Evolutionary conservation across 2,888 invertebrate genomes (phyloP), one percentile per base, ranked within the genome.

Genomic region (Drosophila anomelani): DNA sequence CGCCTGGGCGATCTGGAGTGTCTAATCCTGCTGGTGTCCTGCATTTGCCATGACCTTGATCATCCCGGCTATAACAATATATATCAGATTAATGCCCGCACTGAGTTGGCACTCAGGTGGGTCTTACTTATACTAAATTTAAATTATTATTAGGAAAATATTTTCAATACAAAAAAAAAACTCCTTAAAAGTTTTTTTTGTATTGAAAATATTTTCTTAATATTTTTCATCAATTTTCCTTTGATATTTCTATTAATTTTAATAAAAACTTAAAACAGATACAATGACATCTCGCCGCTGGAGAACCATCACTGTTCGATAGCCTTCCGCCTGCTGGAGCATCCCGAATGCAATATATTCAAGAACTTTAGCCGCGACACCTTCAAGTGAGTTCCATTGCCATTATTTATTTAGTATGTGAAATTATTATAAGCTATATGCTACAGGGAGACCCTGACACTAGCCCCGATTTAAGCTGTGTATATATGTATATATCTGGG

Each of bases 231-330:
- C 23, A 1, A 1, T 23, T 23, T 2, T 9, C 12, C 15, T 10
- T 7, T 8, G 12, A 15, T 20, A 9, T 13, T 20, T 1, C 4
- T 15, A 44, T 4, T 44, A 44, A 36, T 26, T n/a, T 12, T 13
- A 12, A 1, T 17, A 26, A 12, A 1, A 23, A 26, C 0, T n/a
- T 13, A 6, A 10, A 6, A 10, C 70, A 93, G 93, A 71, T 97
- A 97, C 93, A 97, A 97, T 92, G 96, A 97, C 93, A 96, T 96
- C 90, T 96, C 96, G 59, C 96, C 96, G 4, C 93, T 97, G 90
- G 97, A 97, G 92, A 97, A 97, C 92, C 97, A 97, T 92, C 97
- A 97, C 91, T 96, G 96, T 92, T 96, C 96, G 75, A 96, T 97
- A 81, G 96, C 96, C 51, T 97, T 97, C 92, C 95, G 96, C 74